Evolutionary conservation across 2,888 invertebrate species (phyloP).

Genomic region (Sminthurides aquaticus): DNA sequence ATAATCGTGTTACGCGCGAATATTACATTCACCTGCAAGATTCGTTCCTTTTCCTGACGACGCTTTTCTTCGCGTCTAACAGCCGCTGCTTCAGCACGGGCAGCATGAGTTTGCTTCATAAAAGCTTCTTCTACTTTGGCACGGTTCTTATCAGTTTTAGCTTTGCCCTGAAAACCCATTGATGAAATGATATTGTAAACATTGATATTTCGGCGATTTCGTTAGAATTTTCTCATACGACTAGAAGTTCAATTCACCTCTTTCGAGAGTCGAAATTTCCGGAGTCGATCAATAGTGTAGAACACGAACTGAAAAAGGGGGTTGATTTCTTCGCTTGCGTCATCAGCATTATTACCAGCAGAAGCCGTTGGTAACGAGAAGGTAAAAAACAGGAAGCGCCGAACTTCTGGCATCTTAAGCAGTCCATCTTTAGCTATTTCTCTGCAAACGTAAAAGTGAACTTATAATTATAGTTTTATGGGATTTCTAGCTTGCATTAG

Average conservation of each 20-base stretch:
- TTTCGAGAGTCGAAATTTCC: conserved; percentile 75
- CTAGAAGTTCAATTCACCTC: conserved; percentile 62
- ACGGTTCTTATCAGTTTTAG: conserved; percentile 90
- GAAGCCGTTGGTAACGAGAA: conserved; percentile 59
- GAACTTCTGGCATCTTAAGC: conserved; percentile 61
- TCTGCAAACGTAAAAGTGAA: conserved; percentile 16
- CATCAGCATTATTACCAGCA: conserved; percentile 60
- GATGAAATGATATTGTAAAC: too few species aligned
- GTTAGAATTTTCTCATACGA: too few species aligned
- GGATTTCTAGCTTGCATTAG: too few species aligned
- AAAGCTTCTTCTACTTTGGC: conserved; percentile 88
- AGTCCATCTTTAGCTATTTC: conserved; percentile 42
- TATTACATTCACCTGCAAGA: conserved; percentile 65
- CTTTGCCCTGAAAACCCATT: conserved; percentile 66
- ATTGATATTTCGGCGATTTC: background rate
- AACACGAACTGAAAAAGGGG: conserved; percentile 82
- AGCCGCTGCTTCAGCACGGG: conserved; percentile 92
- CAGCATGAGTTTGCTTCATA: conserved; percentile 89
- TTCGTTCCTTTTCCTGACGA: conserved; percentile 85
- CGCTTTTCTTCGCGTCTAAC: conserved; percentile 84
- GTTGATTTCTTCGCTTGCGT: conserved; percentile 65
- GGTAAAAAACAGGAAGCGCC: conserved; percentile 72
- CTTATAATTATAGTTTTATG: background rate
- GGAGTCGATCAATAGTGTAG: conserved; percentile 85
- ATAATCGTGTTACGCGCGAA: too few species aligned